phyloP scores from a whole-genome alignment of 2,888 invertebrate species.

The Allacma fusca region DNA sequence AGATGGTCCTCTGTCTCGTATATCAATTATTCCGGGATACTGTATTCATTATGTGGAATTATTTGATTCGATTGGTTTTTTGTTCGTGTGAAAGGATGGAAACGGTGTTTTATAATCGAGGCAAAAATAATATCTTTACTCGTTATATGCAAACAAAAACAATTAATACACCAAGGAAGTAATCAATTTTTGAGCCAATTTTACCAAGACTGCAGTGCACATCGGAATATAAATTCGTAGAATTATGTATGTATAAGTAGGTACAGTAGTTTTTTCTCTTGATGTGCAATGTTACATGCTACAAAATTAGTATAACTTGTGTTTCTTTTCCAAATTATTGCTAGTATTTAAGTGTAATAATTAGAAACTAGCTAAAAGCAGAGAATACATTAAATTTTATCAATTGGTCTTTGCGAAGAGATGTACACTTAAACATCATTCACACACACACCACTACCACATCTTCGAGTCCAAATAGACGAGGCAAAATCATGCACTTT shows the following conservation, averaged over 20 bases:
- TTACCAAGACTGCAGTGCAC: constrained; percentile 33
- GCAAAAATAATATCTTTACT: background rate
- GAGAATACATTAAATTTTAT: too few relatives aligned
- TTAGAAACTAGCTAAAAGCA: too few relatives aligned
- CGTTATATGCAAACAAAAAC: background rate
- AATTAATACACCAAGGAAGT: background rate
- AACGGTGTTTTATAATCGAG: background rate
- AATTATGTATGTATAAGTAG: background rate
- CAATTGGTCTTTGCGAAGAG: too few relatives aligned
- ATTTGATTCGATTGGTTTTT: too few relatives aligned
- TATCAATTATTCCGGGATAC: background rate
- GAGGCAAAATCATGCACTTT: too few relatives aligned
- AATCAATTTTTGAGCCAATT: constrained; percentile 34
- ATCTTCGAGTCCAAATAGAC: too few relatives aligned
- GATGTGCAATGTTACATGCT: too few relatives aligned
- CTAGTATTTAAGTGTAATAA: too few relatives aligned
- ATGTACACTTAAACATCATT: too few relatives aligned
- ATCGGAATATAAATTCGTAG: background rate
- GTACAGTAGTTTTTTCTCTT: background rate
- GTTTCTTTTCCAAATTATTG: too few relatives aligned
- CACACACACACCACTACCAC: too few relatives aligned
- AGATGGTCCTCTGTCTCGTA: background rate
- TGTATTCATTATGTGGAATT: background rate
- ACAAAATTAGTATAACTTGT: too few relatives aligned
- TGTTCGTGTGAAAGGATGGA: background rate